These are phyloP conservation scores for Macaria liturata DNA, from an alignment of 2,888 invertebrate genomes.

Conservation along the genomic window DNA sequence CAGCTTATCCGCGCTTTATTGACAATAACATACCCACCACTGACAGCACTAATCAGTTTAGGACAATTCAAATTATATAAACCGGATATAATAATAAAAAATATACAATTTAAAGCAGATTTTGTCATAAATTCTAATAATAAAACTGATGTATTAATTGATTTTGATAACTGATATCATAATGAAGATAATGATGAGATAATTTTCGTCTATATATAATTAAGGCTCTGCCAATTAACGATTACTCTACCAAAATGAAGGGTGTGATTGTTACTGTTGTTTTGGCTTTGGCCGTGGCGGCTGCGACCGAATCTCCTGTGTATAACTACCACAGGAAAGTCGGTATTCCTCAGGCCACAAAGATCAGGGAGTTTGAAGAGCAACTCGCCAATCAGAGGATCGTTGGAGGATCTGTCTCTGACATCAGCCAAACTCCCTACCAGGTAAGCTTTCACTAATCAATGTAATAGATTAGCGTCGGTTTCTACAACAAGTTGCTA, in stretches of 20 bases:
- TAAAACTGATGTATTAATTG: too few species aligned
- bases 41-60: too few species aligned
- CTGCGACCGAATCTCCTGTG: slow-evolving; percentile 37
- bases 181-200: slow-evolving; percentile 23
- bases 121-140: too few species aligned
- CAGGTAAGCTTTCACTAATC: slow-evolving; percentile 44
- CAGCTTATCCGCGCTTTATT: too few species aligned
- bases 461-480: too few species aligned
- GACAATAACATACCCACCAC: too few species aligned
- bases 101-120: too few species aligned
- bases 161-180: too few species aligned
- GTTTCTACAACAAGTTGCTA: too few species aligned
- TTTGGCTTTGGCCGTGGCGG: slow-evolving; percentile 42
- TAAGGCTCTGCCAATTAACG: neutral
- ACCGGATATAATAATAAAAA: too few species aligned
- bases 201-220: slow-evolving; percentile 19
- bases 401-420: slow-evolving; percentile 49
- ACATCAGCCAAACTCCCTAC: slow-evolving; percentile 53
- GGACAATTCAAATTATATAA: too few species aligned
- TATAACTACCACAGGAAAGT: slow-evolving; percentile 50
- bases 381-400: slow-evolving; percentile 42
- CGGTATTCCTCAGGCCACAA: slow-evolving; percentile 52
- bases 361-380: slow-evolving; percentile 46
- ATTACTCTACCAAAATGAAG: slow-evolving; percentile 38
- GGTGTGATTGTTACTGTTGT: slow-evolving; percentile 34